These are phyloP conservation scores for Chromoteleia sp. DNA, from an alignment of 2,888 invertebrate species.

Conservation along the genomic window DNA sequence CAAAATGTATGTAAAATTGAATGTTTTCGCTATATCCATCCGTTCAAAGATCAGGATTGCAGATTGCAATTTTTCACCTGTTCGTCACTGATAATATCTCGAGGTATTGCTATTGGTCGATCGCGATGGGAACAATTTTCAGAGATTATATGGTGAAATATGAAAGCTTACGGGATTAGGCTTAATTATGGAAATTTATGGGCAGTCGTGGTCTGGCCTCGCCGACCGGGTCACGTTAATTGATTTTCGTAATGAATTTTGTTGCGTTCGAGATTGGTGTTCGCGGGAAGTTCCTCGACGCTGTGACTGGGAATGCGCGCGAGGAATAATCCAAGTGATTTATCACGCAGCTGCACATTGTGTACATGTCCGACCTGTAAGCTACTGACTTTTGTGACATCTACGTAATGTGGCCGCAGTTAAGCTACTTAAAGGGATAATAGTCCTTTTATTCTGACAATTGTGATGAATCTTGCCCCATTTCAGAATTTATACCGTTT, in stretches of 20 bases:
- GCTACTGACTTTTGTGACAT: slow-evolving; percentile 54
- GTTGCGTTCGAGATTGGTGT: slow-evolving; percentile 33
- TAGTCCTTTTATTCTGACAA: slow-evolving; percentile 44
- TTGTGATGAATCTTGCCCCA: slow-evolving; percentile 32
- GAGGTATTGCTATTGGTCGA: slow-evolving; percentile 11
- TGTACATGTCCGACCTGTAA: slow-evolving; percentile 24
- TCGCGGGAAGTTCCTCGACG: slow-evolving; percentile 5
- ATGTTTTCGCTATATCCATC: background rate
- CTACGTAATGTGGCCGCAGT: slow-evolving; percentile 38
- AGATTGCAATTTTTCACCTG: slow-evolving; percentile 16
- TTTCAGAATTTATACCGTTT: slow-evolving; percentile 20
- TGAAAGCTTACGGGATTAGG: slow-evolving; percentile 52
- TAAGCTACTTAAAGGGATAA: slow-evolving; percentile 55
- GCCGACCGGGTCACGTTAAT: slow-evolving; percentile 37
- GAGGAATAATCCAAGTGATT: slow-evolving; percentile 59
- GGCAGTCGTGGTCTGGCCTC: slow-evolving; percentile 23
- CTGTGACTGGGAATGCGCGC: slow-evolving; percentile 44
- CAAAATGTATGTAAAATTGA: no score
- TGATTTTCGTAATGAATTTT: slow-evolving; percentile 55
- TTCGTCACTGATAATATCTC: slow-evolving; percentile 7
- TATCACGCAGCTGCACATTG: slow-evolving; percentile 50
- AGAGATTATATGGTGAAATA: slow-evolving; percentile 45
- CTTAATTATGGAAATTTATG: slow-evolving; percentile 60
- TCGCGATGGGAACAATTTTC: slow-evolving; percentile 24
- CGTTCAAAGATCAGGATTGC: background rate